Percentiles rank a stretch among this genome's conserved stretches.
Evolutionary conservation across 2,888 invertebrate genomes (phyloP).

Genomic region (Nomada lathburiana): DNA sequence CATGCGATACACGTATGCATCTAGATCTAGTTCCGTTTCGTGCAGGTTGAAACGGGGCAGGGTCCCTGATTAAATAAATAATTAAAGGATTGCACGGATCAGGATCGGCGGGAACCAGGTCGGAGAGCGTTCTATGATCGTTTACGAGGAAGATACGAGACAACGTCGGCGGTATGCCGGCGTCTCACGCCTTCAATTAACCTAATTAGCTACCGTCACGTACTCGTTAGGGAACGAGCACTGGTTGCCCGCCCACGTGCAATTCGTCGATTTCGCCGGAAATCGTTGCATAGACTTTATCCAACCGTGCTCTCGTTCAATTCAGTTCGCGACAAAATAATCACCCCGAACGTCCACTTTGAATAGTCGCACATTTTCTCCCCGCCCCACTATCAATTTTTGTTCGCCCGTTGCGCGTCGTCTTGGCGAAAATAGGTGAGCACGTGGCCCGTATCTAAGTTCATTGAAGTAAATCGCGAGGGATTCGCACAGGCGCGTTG

Average conservation of each 20-base stretch:
- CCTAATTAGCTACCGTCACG: conserved; percentile 71
- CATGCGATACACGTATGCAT: neutral
- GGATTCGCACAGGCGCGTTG: neutral
- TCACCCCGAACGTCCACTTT: neutral
- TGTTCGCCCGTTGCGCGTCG: too few relatives aligned
- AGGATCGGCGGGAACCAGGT: conserved; percentile 41
- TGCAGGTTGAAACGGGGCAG: neutral
- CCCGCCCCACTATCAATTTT: neutral
- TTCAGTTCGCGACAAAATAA: neutral
- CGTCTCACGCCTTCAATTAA: conserved; percentile 70
- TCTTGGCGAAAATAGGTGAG: neutral
- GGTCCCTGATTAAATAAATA: conserved; percentile 38
- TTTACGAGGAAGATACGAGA: conserved; percentile 46
- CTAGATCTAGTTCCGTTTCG: neutral
- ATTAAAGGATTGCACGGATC: conserved; percentile 34
- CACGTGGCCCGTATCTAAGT: neutral
- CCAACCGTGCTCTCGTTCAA: neutral
- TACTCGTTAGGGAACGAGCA: conserved; percentile 55
- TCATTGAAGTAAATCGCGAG: neutral
- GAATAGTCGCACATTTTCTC: neutral
- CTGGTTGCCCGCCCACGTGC: conserved; percentile 35
- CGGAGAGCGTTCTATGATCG: conserved; percentile 38
- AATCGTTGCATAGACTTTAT: conserved; percentile 26
- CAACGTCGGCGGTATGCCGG: conserved; percentile 39
- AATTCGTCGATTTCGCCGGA: conserved; percentile 54